A percentile compares a stretch with the other conserved stretches of the same genome.
Conservation (phyloP, 2,113 vertebrate species). For the Malurus melanocephalus region DNA sequence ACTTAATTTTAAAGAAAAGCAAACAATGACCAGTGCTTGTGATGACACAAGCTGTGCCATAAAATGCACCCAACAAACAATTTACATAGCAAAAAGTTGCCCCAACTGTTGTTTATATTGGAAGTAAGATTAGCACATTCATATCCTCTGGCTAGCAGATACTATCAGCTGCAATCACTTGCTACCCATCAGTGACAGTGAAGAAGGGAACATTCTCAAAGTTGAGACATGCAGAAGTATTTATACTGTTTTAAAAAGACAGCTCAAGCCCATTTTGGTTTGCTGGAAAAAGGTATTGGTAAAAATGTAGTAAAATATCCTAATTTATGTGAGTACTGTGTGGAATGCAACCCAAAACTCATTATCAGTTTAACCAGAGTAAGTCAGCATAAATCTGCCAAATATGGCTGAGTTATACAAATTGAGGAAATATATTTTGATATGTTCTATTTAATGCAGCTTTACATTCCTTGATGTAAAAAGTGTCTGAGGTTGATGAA, state of each 20-base stretch:
- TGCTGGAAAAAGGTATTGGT: neutral
- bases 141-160: conserved; percentile 58
- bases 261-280: neutral
- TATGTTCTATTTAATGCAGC: neutral
- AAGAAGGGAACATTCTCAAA: neutral
- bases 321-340: neutral
- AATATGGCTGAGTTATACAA: neutral
- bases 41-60: conserved; percentile 38
- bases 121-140: conserved; percentile 44
- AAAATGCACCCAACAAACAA: conserved; percentile 33
- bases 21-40: conserved; percentile 36
- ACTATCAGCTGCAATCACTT: conserved; percentile 23
- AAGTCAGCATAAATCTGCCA: neutral
- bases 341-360: neutral
- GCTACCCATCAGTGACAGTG: neutral
- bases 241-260: neutral
- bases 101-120: conserved; percentile 40
- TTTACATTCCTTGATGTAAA: neutral
- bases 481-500: neutral
- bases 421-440: neutral
- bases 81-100: conserved; percentile 59
- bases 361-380: neutral
- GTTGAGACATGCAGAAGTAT: neutral
- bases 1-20: conserved; percentile 45
- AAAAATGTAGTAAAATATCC: neutral